phyloP scores from a whole-genome alignment of 2,888 invertebrate genomes.

The Helicoverpa assulta region DNA sequence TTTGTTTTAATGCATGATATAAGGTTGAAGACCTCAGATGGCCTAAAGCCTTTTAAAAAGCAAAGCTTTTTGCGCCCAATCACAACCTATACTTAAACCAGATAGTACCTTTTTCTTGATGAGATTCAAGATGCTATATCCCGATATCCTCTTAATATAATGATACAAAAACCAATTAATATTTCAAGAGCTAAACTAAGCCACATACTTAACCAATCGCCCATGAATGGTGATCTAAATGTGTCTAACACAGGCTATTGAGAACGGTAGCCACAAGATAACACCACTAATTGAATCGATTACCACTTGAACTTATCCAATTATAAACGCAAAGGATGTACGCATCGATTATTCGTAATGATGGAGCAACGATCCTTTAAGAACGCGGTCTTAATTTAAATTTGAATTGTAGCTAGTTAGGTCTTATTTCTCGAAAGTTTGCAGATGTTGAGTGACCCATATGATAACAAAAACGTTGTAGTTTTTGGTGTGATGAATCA shows the following conservation, averaged over 20 bases:
- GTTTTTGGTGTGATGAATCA: too few species aligned
- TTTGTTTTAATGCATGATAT: too few species aligned
- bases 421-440: not conserved
- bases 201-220: slow-evolving; percentile 17
- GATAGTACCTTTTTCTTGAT: not conserved
- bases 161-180: slow-evolving; percentile 7
- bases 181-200: slow-evolving; percentile 38
- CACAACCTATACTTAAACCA: too few species aligned
- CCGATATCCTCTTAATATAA: not conserved
- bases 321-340: slow-evolving; percentile 47
- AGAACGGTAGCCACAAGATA: slow-evolving; percentile 50
- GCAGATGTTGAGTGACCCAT: not conserved
- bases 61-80: too few species aligned
- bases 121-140: not conserved
- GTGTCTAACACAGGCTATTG: slow-evolving; percentile 28
- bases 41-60: too few species aligned
- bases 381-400: slow-evolving; percentile 1
- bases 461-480: too few species aligned
- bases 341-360: slow-evolving; percentile 42
- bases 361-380: not conserved
- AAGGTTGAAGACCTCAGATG: too few species aligned
- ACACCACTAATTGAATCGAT: slow-evolving; percentile 57
- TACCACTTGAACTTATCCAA: slow-evolving; percentile 56
- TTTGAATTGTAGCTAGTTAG: not conserved
- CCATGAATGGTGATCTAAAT: slow-evolving; percentile 13